Evolutionary conservation across 2,888 invertebrate genomes (phyloP), one percentile per base, ranked within the genome.

Genomic region (Dicyrtoma fusca): DNA sequence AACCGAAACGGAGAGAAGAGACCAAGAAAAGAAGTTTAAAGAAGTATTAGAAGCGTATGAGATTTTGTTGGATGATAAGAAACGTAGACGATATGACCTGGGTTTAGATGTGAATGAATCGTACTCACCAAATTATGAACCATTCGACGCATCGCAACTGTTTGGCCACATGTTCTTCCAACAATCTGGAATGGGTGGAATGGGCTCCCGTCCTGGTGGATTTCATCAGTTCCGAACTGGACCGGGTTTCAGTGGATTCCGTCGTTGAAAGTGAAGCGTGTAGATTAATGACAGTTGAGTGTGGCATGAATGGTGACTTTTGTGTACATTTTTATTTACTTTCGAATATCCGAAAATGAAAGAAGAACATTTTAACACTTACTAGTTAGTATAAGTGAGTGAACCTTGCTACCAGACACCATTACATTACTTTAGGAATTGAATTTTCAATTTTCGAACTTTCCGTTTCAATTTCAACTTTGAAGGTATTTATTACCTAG

Each of bases 21-120:
- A 94, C 77, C 95, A 97, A 83, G 97, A 97, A 84, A 89, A 90
- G 81, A 92, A 92, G 82, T 97, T 97, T 84, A 97, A 97, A 84
- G 96, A 97, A 84, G 88, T 97, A 21, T 95, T 96, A n/a, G 96
- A 97, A 85, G 97, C 97, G 0, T 97, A 97, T 83, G 90, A 91
- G 55, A 88, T 97, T 73, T 87, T 97, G 76, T 94, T 95, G 23
- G 96, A 97, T 86, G 88, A 91, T 10, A 92, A 92, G 84, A 96
- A 96, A 84, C 91, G 94, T 80, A 87, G 89, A 59, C 89, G 95
- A 55, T 97, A 96, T 83, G 97, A 97, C 85, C 92, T 88, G 82
- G 96, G 95, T 0, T 92, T 94, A 76, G 95, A 95, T 83, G 85
- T 95, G 79, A 94, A 94, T 63, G 94, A 93, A 74, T 87, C 87